Evolutionary conservation across 1,140 invertebrate species (phyloP).

Genomic region (Maniola jurtina): DNA sequence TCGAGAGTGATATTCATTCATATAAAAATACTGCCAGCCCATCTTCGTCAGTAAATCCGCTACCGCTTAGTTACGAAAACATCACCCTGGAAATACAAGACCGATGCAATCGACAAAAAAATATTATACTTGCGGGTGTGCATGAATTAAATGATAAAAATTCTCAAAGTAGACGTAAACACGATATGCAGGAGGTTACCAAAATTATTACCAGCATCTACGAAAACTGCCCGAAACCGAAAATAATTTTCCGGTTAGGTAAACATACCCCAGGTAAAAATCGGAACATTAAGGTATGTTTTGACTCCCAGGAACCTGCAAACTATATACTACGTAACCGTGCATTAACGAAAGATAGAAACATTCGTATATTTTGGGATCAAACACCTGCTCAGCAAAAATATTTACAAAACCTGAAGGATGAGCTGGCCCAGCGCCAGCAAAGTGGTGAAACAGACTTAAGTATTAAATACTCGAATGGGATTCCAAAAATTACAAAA

Average conservation of each 20-base stretch:
- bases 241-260: constrained; percentile 22
- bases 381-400: constrained; percentile 30
- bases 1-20: no score
- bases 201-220: constrained; percentile 17
- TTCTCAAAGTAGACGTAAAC: constrained; percentile 8
- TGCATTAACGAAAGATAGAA: constrained; percentile 14
- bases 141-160: constrained; percentile 20
- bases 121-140: constrained; percentile 28
- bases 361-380: constrained; percentile 25
- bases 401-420: constrained; percentile 26
- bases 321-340: constrained; percentile 20
- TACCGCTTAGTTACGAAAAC: no score
- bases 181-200: constrained; percentile 17
- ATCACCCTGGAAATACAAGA: constrained; percentile 27
- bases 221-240: constrained; percentile 11
- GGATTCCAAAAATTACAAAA: constrained; percentile 26
- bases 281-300: constrained; percentile 19
- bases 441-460: constrained; percentile 31
- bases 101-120: constrained; percentile 15
- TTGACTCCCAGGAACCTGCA: constrained; percentile 14
- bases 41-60: no score
- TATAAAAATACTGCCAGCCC: no score
- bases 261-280: constrained; percentile 20
- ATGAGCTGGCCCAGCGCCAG: constrained; percentile 26
- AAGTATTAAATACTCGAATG: constrained; percentile 34